A percentile compares a stretch with the other conserved stretches of the same genome.
Conservation (phyloP, 1,140 invertebrate species). For the Atta texana region DNA sequence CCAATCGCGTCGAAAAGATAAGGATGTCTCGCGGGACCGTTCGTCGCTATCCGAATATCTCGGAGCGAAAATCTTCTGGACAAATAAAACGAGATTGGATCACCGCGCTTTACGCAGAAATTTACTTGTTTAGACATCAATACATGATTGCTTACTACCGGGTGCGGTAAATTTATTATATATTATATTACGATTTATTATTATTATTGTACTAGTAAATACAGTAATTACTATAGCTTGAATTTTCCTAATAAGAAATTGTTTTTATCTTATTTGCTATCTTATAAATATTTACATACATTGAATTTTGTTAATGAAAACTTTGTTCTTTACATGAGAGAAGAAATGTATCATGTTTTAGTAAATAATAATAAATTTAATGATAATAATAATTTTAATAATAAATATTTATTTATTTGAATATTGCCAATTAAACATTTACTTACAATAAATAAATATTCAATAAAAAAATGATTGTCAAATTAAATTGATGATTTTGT, state of each 20-base stretch:
- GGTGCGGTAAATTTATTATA: too few relatives aligned
- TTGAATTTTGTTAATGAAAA: not conserved
- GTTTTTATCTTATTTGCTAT: too few relatives aligned
- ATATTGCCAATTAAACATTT: too few relatives aligned
- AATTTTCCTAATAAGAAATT: not conserved
- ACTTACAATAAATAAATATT: too few relatives aligned
- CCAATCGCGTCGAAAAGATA: conserved; percentile 38
- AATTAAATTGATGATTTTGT: too few relatives aligned
- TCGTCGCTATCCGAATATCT: not conserved
- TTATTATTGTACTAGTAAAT: too few relatives aligned
- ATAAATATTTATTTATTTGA: too few relatives aligned
- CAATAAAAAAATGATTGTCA: too few relatives aligned
- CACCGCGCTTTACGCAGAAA: not conserved
- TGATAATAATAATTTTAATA: too few relatives aligned
- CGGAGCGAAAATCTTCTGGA: not conserved
- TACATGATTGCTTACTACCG: not conserved
- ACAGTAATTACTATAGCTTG: not conserved
- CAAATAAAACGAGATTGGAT: not conserved
- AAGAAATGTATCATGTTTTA: too few relatives aligned
- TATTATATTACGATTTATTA: not conserved
- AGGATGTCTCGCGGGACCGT: conserved; percentile 24
- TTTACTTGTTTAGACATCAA: not conserved
- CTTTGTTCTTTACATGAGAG: not conserved
- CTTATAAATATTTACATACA: too few relatives aligned
- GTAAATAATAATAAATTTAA: too few relatives aligned